A percentile compares a stretch with the other conserved stretches of the same genome.
Conservation (phyloP, 2,113 vertebrate species). For the Peromyscus maniculatus region DNA sequence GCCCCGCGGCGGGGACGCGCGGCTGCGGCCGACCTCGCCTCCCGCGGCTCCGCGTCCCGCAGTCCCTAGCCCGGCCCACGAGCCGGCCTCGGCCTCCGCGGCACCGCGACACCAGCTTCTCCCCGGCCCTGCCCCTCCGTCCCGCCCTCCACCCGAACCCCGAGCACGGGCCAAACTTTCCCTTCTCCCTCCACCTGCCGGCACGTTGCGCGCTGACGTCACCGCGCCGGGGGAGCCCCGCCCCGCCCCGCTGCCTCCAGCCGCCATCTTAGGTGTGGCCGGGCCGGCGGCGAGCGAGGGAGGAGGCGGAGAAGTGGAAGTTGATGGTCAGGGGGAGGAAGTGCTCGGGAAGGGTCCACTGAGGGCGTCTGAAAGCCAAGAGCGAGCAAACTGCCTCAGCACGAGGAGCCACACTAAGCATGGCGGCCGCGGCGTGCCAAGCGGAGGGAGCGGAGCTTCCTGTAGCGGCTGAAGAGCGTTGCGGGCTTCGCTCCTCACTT, state of each 20-base stretch:
- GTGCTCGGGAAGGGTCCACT: background rate
- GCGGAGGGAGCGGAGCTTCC: background rate
- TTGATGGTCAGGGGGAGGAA: background rate
- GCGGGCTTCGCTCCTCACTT: background rate
- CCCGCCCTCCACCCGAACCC: constrained; percentile 38
- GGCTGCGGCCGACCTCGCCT: constrained; percentile 8
- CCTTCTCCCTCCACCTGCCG: constrained; percentile 82
- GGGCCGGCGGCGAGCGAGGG: fast-evolving
- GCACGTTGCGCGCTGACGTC: constrained; percentile 84
- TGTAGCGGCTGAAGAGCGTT: background rate
- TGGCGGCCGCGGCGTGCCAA: constrained; percentile 74
- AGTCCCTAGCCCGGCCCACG: background rate
- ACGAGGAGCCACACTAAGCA: constrained; percentile 83
- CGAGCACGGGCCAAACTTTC: constrained; percentile 79
- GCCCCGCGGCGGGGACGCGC: constrained; percentile 9
- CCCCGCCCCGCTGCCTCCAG: background rate
- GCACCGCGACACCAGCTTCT: background rate
- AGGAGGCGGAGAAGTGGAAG: background rate
- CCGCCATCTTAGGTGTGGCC: constrained; percentile 85
- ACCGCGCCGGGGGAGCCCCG: constrained; percentile 65
- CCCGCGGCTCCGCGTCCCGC: background rate
- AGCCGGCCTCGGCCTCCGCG: background rate
- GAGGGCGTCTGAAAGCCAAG: background rate
- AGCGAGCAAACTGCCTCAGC: fast-evolving
- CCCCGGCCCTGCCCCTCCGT: constrained; percentile 1